Percentiles rank a stretch among this genome's conserved stretches.
phyloP scores from a whole-genome alignment of 2,113 vertebrate species.

The Tiliqua scincoides region DNA sequence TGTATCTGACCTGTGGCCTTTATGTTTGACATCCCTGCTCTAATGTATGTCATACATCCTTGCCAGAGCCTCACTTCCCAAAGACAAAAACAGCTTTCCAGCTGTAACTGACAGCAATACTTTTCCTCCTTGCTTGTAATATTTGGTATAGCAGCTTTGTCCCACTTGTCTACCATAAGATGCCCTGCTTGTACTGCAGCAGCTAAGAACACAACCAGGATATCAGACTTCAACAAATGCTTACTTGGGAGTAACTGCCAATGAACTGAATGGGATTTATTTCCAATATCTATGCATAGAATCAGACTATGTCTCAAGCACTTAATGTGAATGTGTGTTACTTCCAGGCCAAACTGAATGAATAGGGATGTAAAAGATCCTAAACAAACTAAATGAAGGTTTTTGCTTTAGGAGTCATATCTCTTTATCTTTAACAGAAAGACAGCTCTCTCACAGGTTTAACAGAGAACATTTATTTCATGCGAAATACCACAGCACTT shows the following conservation, averaged over 20 bases:
- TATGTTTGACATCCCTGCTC: too few relatives aligned
- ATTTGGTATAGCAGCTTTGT: background rate
- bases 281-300: background rate
- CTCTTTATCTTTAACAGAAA: background rate
- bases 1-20: too few relatives aligned
- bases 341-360: background rate
- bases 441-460: background rate
- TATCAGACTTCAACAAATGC: background rate
- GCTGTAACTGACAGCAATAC: background rate
- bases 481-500: background rate
- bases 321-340: too few relatives aligned
- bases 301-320: background rate
- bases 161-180: background rate
- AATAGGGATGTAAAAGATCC: background rate
- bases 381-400: background rate
- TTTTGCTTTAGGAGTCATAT: background rate
- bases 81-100: background rate
- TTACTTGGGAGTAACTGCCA: background rate
- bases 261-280: background rate
- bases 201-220: background rate
- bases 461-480: background rate
- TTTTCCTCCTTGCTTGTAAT: background rate
- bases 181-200: background rate
- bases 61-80: background rate
- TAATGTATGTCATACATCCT: background rate